phyloP scores from a whole-genome alignment of 2,113 vertebrate species.

The Phalacrocorax carbo region DNA sequence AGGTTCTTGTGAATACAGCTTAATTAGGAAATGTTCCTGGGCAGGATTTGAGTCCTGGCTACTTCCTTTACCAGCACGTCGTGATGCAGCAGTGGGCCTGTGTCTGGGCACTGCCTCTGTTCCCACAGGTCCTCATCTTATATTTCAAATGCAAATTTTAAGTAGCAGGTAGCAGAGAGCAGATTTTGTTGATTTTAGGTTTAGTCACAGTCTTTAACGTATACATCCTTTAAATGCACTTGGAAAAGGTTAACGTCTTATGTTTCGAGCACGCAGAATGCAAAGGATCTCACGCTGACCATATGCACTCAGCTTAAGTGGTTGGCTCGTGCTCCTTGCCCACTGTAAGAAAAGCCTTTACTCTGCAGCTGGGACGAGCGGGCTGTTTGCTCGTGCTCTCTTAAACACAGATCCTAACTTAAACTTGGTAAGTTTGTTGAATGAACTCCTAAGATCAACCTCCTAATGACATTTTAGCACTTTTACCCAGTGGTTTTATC shows the following conservation, averaged over 20 bases:
- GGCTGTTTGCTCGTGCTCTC: background rate
- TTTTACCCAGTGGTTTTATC: background rate
- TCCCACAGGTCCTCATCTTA: background rate
- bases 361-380: background rate
- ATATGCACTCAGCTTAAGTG: background rate
- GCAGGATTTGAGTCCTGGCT: background rate
- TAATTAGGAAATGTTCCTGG: background rate
- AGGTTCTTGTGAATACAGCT: background rate
- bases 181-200: background rate
- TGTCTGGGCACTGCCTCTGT: background rate
- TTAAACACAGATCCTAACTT: background rate
- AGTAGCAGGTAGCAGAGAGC: background rate
- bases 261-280: background rate
- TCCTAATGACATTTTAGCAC: background rate
- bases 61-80: background rate
- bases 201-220: background rate
- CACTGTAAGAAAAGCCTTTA: background rate
- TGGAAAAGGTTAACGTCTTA: background rate
- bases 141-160: background rate
- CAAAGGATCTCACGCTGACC: background rate
- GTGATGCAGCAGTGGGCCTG: rapidly evolving
- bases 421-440: background rate
- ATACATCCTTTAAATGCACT: background rate
- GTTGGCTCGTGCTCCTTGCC: background rate
- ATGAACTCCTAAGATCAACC: background rate